These are phyloP conservation scores for Intellagama lesueurii DNA, from an alignment of 2,797 vertebrate genomes.

Conservation along the genomic window DNA sequence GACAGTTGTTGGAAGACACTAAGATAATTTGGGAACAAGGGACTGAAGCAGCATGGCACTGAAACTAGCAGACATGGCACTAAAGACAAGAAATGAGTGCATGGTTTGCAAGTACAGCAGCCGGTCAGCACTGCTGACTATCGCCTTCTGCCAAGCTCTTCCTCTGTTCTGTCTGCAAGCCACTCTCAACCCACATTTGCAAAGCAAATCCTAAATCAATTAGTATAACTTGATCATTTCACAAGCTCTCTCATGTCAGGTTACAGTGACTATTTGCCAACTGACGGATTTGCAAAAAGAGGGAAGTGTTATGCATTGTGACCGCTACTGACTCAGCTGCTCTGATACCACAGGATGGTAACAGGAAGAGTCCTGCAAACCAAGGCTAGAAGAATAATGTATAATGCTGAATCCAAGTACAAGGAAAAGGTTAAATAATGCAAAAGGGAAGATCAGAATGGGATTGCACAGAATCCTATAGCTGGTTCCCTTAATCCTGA, in stretches of 20 bases:
- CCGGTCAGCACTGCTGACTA: not conserved
- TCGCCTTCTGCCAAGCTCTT: not conserved
- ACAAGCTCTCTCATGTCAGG: not conserved
- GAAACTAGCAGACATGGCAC: not conserved
- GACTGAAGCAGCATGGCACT: slow-evolving; percentile 32
- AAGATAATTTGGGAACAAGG: slow-evolving; percentile 28
- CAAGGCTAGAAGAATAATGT: not conserved
- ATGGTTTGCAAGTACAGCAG: not conserved
- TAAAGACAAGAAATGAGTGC: not conserved
- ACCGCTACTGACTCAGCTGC: not conserved
- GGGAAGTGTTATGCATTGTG: not conserved
- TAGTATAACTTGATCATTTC: not conserved
- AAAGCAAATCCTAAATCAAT: not conserved
- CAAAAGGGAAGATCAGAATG: not conserved
- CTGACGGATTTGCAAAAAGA: not conserved
- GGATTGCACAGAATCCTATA: not conserved
- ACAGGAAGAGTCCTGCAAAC: not conserved
- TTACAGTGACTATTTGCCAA: not conserved
- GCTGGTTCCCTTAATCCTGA: not conserved
- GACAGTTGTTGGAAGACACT: not conserved
- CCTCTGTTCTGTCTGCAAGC: not conserved
- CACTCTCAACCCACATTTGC: not conserved
- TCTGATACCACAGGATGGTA: not conserved
- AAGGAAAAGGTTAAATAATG: not conserved
- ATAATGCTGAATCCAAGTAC: not conserved